Evolutionary conservation across 2,113 vertebrate species (phyloP).

Genomic region (Istiophorus platypterus): DNA sequence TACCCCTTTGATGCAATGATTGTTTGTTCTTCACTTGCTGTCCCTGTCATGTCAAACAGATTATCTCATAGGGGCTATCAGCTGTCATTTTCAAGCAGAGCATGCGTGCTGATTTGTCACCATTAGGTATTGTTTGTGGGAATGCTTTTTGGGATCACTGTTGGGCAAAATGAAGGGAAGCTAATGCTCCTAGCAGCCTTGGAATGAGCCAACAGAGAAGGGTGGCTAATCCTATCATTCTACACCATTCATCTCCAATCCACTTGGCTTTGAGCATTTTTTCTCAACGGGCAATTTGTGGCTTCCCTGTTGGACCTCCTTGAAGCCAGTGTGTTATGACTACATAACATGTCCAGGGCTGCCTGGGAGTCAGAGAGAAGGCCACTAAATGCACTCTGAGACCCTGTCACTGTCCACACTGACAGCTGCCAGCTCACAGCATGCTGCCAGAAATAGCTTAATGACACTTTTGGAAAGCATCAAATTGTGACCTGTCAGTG

Average conservation of each 20-base stretch:
- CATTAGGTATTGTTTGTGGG: slow-evolving; percentile 54
- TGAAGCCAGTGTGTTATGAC: slow-evolving; percentile 78
- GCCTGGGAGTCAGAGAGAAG: slow-evolving; percentile 71
- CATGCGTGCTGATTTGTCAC: slow-evolving; percentile 49
- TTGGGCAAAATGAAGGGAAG: slow-evolving; percentile 66
- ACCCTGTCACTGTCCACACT: slow-evolving; percentile 68
- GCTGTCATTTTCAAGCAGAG: slow-evolving; percentile 52
- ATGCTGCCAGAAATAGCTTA: slow-evolving; percentile 71
- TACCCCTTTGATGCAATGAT: slow-evolving; percentile 42
- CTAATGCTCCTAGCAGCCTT: slow-evolving; percentile 73
- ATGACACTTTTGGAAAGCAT: slow-evolving; percentile 74
- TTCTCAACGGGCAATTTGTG: slow-evolving; percentile 82
- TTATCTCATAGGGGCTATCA: slow-evolving; percentile 57
- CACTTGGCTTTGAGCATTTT: slow-evolving; percentile 80
- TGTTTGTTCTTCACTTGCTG: slow-evolving; percentile 45
- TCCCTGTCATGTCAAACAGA: slow-evolving; percentile 61
- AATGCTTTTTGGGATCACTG: slow-evolving; percentile 62
- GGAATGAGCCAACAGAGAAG: slow-evolving; percentile 76
- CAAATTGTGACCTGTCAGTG: slow-evolving; percentile 63
- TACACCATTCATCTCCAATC: slow-evolving; percentile 83
- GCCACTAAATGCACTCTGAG: slow-evolving; percentile 76
- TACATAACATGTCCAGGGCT: slow-evolving; percentile 74
- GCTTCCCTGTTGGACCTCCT: slow-evolving; percentile 76
- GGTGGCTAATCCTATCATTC: slow-evolving; percentile 81
- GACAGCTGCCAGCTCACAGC: slow-evolving; percentile 72